Percentiles rank a stretch among this genome's conserved stretches.
Evolutionary conservation across 2,113 vertebrate species (phyloP).

Genomic region (Mus spicilegus): DNA sequence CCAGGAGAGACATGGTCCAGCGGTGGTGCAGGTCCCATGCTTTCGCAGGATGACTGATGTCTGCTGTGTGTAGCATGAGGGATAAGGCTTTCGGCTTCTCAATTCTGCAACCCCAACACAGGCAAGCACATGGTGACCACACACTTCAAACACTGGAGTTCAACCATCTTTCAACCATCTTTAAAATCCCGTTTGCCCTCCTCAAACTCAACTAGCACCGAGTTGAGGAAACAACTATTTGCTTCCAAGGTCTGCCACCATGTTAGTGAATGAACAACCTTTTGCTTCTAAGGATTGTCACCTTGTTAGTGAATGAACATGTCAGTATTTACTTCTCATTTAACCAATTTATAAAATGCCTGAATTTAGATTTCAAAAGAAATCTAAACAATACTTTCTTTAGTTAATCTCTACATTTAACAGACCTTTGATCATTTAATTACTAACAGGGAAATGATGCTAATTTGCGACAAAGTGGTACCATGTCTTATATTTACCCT

Average conservation of each 20-base stretch:
- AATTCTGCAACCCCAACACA: slow-evolving; percentile 89
- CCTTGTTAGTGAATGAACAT: background rate
- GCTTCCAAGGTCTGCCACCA: background rate
- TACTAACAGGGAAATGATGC: background rate
- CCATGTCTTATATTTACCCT: background rate
- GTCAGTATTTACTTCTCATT: background rate
- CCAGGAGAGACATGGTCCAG: slow-evolving; percentile 97
- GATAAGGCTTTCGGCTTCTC: slow-evolving; percentile 99
- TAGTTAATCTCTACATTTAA: background rate
- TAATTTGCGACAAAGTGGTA: background rate
- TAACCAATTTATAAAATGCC: background rate
- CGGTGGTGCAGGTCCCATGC: slow-evolving; percentile 96
- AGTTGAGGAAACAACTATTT: background rate
- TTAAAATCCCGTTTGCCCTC: background rate
- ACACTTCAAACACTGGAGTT: background rate
- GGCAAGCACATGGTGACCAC: slow-evolving; percentile 50
- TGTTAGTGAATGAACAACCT: background rate
- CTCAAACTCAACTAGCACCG: background rate
- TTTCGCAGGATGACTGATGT: slow-evolving; percentile 99
- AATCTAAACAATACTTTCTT: slow-evolving; percentile 8
- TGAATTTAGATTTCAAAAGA: background rate
- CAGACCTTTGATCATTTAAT: background rate
- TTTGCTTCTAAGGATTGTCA: background rate
- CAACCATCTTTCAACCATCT: slow-evolving; percentile 47
- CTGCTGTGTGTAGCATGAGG: slow-evolving; percentile 96